These are phyloP conservation scores for Ptychoptera contaminata DNA, from an alignment of 2,888 invertebrate genomes.

Conservation along the genomic window DNA sequence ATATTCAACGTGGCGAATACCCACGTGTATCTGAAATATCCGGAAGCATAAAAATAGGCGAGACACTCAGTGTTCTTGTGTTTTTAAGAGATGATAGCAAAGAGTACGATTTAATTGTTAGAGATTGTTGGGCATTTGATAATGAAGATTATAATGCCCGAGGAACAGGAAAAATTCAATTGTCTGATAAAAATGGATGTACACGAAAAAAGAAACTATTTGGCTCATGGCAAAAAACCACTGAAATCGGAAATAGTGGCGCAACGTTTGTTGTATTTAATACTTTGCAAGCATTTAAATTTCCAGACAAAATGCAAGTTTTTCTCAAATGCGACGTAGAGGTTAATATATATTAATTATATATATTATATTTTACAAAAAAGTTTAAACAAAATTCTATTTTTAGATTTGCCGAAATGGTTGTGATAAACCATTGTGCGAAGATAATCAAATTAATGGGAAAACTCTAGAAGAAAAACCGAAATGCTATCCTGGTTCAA, in stretches of 20 bases:
- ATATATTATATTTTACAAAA: no score
- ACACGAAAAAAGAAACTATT: conserved; percentile 50
- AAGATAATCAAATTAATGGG: conserved; percentile 11
- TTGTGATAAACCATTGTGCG: conserved; percentile 18
- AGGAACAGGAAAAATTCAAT: conserved; percentile 42
- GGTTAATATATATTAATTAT: no score
- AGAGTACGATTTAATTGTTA: conserved; percentile 48
- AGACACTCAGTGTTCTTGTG: conserved; percentile 50
- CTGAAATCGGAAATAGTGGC: conserved; percentile 39
- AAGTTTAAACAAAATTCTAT: conserved; percentile 3
- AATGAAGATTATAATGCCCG: conserved; percentile 41
- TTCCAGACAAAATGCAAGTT: conserved; percentile 56
- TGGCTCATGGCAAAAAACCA: conserved; percentile 44
- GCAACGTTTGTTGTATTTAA: conserved; percentile 49
- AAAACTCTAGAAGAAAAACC: conserved; percentile 13
- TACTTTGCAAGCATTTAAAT: conserved; percentile 54
- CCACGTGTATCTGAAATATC: conserved; percentile 49
- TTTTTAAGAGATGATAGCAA: conserved; percentile 47
- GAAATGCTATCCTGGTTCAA: conserved; percentile 20
- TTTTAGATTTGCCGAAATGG: conserved; percentile 18
- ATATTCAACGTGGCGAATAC: conserved; percentile 51
- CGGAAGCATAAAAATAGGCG: conserved; percentile 50
- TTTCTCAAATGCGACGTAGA: conserved; percentile 60
- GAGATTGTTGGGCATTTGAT: conserved; percentile 60
- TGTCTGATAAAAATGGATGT: conserved; percentile 50